phyloP scores from a whole-genome alignment of 1,140 invertebrate species.

The Helicoverpa armigera region DNA sequence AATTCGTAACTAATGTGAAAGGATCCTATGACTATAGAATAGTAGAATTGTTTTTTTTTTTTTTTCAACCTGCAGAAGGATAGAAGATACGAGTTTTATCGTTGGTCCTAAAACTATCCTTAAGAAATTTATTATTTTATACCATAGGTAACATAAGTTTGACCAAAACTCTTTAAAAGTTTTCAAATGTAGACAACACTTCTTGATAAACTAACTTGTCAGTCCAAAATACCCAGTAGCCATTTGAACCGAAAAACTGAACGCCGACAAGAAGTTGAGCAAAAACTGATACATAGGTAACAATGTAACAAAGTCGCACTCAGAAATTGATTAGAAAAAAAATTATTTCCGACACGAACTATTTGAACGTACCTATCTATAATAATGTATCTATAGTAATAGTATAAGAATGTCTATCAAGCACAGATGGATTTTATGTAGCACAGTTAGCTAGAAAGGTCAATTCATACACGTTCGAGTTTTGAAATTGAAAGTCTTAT shows the following conservation, averaged over 20 bases:
- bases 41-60: too few species aligned
- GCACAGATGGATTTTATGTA: conserved; percentile 12
- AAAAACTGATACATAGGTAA: not conserved
- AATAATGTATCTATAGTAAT: not conserved
- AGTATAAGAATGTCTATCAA: conserved; percentile 4
- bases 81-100: too few species aligned
- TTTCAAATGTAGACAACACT: too few species aligned
- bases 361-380: not conserved
- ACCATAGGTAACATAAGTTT: too few species aligned
- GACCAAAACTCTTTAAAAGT: too few species aligned
- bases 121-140: too few species aligned
- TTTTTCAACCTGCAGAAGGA: too few species aligned
- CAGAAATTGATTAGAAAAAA: conserved; percentile 5
- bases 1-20: too few species aligned
- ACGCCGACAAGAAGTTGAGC: not conserved
- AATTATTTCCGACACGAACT: conserved; percentile 16
- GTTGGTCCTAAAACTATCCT: too few species aligned
- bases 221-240: not conserved
- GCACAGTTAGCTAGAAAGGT: conserved; percentile 15
- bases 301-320: conserved; percentile 1
- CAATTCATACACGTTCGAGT: conserved; percentile 10
- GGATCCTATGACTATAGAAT: too few species aligned
- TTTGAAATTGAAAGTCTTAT: conserved; percentile 22
- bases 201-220: too few species aligned
- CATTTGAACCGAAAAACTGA: not conserved